Percentiles rank a stretch among this genome's conserved stretches.
Conservation (phyloP, 2,113 vertebrate genomes). For the Melanerpes aurifrons region DNA sequence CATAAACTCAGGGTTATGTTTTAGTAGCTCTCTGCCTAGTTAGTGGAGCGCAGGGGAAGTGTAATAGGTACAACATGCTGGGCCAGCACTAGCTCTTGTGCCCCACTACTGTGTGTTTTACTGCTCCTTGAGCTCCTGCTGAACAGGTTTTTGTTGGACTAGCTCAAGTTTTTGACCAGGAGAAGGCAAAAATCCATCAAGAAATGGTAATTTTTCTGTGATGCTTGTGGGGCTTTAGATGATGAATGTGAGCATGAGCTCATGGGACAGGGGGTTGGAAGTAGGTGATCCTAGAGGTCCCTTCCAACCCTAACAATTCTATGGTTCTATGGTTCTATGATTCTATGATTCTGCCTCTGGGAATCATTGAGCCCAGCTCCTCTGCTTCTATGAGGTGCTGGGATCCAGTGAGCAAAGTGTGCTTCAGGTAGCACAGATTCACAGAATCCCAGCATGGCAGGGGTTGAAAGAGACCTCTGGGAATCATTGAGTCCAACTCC, state of each 20-base stretch:
- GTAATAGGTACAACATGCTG: constrained; percentile 1
- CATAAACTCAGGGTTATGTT: constrained; percentile 15
- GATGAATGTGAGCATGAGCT: background rate
- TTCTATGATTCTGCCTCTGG: too few relatives aligned
- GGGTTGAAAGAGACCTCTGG: too few relatives aligned
- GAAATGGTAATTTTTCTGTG: background rate
- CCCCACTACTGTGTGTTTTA: background rate
- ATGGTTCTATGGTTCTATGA: too few relatives aligned
- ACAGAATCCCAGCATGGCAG: too few relatives aligned
- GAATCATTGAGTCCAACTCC: too few relatives aligned
- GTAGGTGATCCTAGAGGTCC: too few relatives aligned
- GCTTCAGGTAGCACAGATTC: background rate
- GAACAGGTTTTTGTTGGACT: background rate
- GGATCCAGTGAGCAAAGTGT: background rate
- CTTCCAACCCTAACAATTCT: too few relatives aligned
- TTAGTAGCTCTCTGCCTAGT: constrained; percentile 45
- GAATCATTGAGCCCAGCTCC: background rate
- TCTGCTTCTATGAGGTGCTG: background rate
- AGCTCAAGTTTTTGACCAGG: background rate
- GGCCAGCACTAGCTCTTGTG: background rate
- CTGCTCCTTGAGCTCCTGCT: background rate
- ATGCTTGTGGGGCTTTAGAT: background rate
- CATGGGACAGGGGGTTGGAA: background rate
- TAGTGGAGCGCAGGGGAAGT: background rate
- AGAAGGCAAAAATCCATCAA: background rate